Evolutionary conservation across 2,113 vertebrate species (phyloP).

Genomic region (Pelobates fuscus): DNA sequence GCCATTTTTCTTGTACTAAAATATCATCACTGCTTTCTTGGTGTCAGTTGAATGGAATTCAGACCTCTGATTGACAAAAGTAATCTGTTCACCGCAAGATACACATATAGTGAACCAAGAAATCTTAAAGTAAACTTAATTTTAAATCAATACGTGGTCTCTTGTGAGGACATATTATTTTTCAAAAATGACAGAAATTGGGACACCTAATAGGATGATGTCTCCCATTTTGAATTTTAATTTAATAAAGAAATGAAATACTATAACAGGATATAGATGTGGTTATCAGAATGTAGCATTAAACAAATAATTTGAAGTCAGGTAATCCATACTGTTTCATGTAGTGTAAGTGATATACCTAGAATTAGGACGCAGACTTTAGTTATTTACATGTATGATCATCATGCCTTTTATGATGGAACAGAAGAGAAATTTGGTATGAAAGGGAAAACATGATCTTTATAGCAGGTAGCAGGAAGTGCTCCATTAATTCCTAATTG

Average conservation of each 20-base stretch:
- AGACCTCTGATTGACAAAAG: neutral
- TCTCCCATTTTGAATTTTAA: slow-evolving; percentile 39
- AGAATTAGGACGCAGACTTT: slow-evolving; percentile 28
- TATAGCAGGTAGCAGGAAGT: neutral
- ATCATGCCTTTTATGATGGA: too few species aligned
- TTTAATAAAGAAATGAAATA: slow-evolving; percentile 44
- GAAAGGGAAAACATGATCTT: slow-evolving; percentile 10
- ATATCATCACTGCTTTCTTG: neutral
- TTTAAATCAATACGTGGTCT: slow-evolving; percentile 47
- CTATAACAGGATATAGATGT: slow-evolving; percentile 46
- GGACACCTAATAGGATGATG: slow-evolving; percentile 43
- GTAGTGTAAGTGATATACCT: slow-evolving; percentile 31
- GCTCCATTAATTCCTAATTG: too few species aligned
- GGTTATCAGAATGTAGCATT: slow-evolving; percentile 24
- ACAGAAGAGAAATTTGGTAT: neutral
- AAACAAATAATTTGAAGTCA: slow-evolving; percentile 14
- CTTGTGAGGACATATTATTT: slow-evolving; percentile 35
- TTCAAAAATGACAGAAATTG: slow-evolving; percentile 47
- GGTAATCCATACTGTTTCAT: slow-evolving; percentile 36
- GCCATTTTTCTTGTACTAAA: neutral
- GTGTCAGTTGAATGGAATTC: too few species aligned
- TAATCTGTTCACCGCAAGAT: neutral
- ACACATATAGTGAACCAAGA: neutral
- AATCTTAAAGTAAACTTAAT: slow-evolving; percentile 27
- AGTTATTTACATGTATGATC: neutral